Percentiles rank a stretch among this genome's conserved stretches.
phyloP scores from a whole-genome alignment of 2,888 invertebrate species.

The Drosophila formosana region DNA sequence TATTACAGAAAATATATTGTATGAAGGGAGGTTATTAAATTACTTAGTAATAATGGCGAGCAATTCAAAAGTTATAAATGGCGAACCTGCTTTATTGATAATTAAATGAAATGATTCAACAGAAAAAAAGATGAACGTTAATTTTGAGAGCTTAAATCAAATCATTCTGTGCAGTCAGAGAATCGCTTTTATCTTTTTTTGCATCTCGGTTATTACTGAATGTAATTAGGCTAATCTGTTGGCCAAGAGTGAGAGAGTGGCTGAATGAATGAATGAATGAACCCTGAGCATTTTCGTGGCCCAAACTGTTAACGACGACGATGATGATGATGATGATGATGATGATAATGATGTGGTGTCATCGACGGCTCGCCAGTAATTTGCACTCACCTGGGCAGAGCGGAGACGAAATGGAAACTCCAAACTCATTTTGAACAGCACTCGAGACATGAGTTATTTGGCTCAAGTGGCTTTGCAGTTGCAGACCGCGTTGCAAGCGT shows the following conservation, averaged over 20 bases:
- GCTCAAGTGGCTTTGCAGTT: conserved; percentile 58
- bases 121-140: neutral
- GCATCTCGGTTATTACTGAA: conserved; percentile 23
- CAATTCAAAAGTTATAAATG: conserved; percentile 19
- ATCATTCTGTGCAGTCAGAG: conserved; percentile 14
- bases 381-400: conserved; percentile 23
- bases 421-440: conserved; percentile 79
- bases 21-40: conserved; percentile 4
- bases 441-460: conserved; percentile 79
- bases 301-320: conserved; percentile 23
- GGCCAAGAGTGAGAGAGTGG: neutral
- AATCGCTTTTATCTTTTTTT: conserved; percentile 37
- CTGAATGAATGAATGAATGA: conserved; percentile 28
- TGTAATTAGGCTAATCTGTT: conserved; percentile 49
- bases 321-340: conserved; percentile 23
- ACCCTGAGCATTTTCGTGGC: conserved; percentile 20
- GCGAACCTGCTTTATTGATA: neutral
- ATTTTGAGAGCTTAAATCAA: conserved; percentile 20
- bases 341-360: conserved; percentile 50
- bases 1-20: neutral
- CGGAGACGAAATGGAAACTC: conserved; percentile 48
- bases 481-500: conserved; percentile 35
- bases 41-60: neutral
- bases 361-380: conserved; percentile 34
- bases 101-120: conserved; percentile 28